These are phyloP conservation scores for Sula dactylatra DNA, from an alignment of 2,113 vertebrate genomes.

Conservation along the genomic window DNA sequence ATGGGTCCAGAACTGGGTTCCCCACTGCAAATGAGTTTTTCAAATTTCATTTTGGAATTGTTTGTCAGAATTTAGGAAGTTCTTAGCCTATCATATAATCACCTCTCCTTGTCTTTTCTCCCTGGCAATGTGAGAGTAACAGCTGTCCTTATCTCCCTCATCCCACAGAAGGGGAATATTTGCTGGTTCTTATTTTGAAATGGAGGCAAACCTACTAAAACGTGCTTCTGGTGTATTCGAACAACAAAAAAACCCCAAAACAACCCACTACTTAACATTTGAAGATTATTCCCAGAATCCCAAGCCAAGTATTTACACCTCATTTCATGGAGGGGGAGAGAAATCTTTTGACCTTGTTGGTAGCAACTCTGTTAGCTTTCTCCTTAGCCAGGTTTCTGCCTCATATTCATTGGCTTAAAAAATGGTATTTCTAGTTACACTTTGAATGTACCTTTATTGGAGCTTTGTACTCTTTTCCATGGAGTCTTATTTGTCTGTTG, in stretches of 20 bases:
- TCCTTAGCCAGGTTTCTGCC: background rate
- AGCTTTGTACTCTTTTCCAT: background rate
- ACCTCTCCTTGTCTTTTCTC: background rate
- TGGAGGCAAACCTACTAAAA: background rate
- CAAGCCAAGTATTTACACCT: background rate
- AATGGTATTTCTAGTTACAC: background rate
- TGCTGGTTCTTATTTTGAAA: slow-evolving; percentile 16
- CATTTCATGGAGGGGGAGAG: background rate
- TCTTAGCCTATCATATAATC: background rate
- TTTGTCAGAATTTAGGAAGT: background rate
- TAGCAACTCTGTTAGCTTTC: background rate
- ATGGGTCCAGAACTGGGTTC: background rate
- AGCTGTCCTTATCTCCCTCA: background rate
- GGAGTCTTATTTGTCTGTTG: background rate
- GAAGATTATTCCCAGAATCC: background rate
- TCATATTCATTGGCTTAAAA: background rate
- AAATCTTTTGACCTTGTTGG: background rate
- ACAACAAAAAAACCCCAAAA: background rate
- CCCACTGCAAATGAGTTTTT: background rate
- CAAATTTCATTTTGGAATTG: background rate
- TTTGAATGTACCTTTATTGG: background rate
- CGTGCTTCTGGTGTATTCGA: background rate
- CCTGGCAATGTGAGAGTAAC: background rate
- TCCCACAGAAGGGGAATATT: background rate
- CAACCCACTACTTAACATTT: background rate